Evolutionary conservation across 2,888 invertebrate species (phyloP).

Genomic region (Ferrisia virgata): DNA sequence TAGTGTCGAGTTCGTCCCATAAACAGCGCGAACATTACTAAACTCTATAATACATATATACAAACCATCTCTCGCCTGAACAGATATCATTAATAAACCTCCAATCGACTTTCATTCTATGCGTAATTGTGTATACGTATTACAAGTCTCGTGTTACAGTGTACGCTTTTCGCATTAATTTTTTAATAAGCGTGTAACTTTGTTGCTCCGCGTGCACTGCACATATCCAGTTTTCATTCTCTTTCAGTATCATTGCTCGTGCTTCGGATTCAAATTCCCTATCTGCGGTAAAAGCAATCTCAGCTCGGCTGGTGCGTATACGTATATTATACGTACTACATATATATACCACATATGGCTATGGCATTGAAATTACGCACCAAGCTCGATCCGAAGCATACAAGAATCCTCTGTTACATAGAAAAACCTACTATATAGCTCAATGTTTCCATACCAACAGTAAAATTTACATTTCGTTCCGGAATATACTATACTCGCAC

Average conservation of each 20-base stretch:
- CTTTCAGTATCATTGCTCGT: neutral
- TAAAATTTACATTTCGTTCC: conserved; percentile 8
- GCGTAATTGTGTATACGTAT: too few relatives aligned
- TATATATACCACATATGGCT: neutral
- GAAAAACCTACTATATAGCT: neutral
- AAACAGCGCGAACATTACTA: neutral
- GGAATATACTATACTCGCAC: too few relatives aligned
- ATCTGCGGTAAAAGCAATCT: neutral
- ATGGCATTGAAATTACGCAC: neutral
- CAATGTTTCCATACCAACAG: neutral
- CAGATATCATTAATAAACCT: neutral
- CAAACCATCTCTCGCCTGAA: neutral
- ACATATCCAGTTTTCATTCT: neutral
- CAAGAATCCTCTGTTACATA: neutral
- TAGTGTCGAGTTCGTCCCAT: neutral
- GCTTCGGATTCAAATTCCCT: neutral
- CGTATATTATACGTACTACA: too few relatives aligned
- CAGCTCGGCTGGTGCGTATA: neutral
- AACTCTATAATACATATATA: neutral
- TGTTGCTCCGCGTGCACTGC: neutral
- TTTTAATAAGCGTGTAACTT: too few relatives aligned
- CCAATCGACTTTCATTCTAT: neutral
- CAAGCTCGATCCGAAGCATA: neutral
- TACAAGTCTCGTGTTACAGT: neutral
- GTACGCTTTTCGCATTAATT: neutral